Evolutionary conservation across 2,888 invertebrate species (phyloP).

Genomic region (Priapulus caudatus): DNA sequence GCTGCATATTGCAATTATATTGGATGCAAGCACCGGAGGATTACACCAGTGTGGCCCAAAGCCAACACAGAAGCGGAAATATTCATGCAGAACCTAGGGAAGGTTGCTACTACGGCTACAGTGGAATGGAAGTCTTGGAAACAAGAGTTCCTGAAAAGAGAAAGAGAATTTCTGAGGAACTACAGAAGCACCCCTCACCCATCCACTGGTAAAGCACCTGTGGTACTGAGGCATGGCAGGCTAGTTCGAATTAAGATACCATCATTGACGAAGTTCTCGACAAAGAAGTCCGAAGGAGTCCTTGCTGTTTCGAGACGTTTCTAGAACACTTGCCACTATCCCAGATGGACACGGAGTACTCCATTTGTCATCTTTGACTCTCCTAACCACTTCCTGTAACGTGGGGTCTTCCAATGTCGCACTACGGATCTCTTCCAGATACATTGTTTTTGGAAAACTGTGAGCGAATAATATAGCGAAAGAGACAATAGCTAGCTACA

Average conservation of each 20-base stretch:
- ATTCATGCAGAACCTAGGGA: constrained; percentile 1
- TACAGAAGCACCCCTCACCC: background rate
- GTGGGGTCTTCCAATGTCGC: too few species aligned
- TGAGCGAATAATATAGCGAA: too few species aligned
- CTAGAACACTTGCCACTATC: too few species aligned
- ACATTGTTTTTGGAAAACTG: too few species aligned
- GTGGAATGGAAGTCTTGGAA: background rate
- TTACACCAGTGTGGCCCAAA: background rate
- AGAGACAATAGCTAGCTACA: too few species aligned
- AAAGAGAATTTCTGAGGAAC: background rate
- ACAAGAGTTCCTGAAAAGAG: background rate
- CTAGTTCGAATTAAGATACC: background rate
- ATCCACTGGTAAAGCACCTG: background rate
- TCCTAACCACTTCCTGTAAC: too few species aligned
- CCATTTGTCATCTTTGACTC: too few species aligned
- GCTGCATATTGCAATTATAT: background rate
- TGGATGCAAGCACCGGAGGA: background rate
- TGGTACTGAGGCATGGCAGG: background rate
- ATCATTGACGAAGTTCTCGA: too few species aligned
- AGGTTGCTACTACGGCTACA: background rate
- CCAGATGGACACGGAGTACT: too few species aligned
- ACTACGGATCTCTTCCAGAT: too few species aligned
- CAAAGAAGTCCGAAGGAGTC: too few species aligned
- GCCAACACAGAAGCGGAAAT: background rate
- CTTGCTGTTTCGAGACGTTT: too few species aligned